Evolutionary conservation across 2,888 invertebrate genomes (phyloP), one percentile per base, ranked within the genome.

Genomic region (Allolobophora icterica): DNA sequence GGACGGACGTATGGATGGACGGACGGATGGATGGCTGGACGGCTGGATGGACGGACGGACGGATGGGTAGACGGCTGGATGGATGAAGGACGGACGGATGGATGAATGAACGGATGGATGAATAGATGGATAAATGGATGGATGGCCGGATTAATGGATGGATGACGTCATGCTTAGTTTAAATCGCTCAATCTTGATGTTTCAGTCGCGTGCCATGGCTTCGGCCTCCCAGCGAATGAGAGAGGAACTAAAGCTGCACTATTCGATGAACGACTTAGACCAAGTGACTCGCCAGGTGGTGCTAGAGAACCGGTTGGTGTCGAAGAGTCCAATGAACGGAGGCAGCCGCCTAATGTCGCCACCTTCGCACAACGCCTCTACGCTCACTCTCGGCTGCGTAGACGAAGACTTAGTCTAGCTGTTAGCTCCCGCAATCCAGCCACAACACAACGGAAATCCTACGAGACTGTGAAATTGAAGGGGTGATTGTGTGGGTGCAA

Each of bases 121-220:
- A 83, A 83, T 83, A 30, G 17, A 83, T 83, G 83, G 17, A 30
- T 42, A 15, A 1, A 42, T 5, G 17, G 13, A 42, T 42, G 42
- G 17, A 42, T 42, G 42, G 5, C 1, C 11, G 52, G 2, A 11
- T 52, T 24, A 6, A 24, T 24, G 11, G 24, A 52, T 52, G 52
- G 24, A 24, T 52, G 24, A 52, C 24, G 52, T 52, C 38, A 8
- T 38, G 38, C 38, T 38, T 38, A 38, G 38, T 38, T 3, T 84
- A 35, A 34, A 24, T 34, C 19, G 34, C 17, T 1, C 84, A 34
- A 84, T 84, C 30, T 58, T 87, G 71, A n/a, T 35, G 19, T 93
- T 93, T 71, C 93, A 94, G 94, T 94, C 94, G 6, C 91, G 94
- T n/a, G 93, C 93, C 21, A 93, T 94, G 92, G 94, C 95, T 6